phyloP scores from a whole-genome alignment of 2,113 vertebrate genomes.

The Macroglossus sobrinus region DNA sequence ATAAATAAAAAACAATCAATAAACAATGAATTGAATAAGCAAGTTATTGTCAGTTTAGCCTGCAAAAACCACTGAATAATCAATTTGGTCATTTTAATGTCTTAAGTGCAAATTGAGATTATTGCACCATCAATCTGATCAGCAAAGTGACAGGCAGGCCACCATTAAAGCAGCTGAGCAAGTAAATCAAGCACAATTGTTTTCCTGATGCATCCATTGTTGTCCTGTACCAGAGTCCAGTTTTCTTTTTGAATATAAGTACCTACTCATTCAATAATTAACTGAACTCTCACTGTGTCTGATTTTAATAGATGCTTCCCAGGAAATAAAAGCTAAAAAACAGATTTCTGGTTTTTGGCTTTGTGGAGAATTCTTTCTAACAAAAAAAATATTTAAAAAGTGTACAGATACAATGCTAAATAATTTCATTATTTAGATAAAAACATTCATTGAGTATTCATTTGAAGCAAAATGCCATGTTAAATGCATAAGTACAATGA shows the following conservation, averaged over 20 bases:
- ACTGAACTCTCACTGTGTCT: not conserved
- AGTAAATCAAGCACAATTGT: not conserved
- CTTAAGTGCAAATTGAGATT: not conserved
- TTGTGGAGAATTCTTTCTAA: not conserved
- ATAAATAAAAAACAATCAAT: not conserved
- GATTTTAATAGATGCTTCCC: not conserved
- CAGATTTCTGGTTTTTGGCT: not conserved
- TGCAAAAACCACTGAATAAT: not conserved
- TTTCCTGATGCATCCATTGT: not conserved
- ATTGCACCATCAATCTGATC: not conserved
- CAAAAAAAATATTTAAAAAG: not conserved
- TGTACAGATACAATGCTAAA: not conserved
- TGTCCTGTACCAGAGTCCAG: not conserved
- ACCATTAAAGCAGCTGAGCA: not conserved
- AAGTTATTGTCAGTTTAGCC: not conserved
- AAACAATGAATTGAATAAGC: not conserved
- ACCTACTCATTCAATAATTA: not conserved
- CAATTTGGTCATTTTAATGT: not conserved
- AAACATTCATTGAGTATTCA: not conserved
- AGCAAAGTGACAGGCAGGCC: not conserved
- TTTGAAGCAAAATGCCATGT: not conserved
- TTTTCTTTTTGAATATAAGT: not conserved
- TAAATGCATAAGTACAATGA: not conserved
- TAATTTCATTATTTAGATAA: constrained; percentile 22
- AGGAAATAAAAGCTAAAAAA: not conserved